These are phyloP conservation scores for Nephrotoma guestfalica DNA, from an alignment of 2,888 invertebrate species.

Conservation along the genomic window DNA sequence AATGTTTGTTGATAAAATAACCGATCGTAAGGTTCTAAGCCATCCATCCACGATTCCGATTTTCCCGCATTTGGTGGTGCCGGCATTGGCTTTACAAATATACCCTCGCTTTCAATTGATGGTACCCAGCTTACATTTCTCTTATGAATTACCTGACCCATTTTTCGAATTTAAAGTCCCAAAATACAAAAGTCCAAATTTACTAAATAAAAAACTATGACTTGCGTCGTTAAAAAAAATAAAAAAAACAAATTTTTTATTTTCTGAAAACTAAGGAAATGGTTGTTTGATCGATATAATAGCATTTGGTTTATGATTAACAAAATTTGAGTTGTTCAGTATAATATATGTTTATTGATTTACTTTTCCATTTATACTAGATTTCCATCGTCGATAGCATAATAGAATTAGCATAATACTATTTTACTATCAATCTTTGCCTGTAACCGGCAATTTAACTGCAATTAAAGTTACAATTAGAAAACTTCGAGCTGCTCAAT, in stretches of 20 bases:
- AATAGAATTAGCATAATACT: too few species aligned
- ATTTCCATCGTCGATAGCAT: too few species aligned
- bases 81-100: conserved; percentile 29
- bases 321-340: neutral
- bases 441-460: too few species aligned
- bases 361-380: neutral
- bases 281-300: neutral
- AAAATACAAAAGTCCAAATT: neutral
- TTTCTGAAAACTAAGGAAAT: neutral
- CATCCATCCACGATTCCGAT: conserved; percentile 26
- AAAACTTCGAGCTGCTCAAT: conserved; percentile 56
- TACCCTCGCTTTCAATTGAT: conserved; percentile 33
- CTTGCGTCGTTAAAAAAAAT: neutral
- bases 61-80: conserved; percentile 13
- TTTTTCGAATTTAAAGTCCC: neutral
- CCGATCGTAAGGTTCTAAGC: conserved; percentile 31
- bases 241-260: neutral
- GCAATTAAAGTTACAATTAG: conserved; percentile 18
- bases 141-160: neutral
- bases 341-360: neutral
- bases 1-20: conserved; percentile 39
- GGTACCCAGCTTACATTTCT: conserved; percentile 29
- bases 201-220: neutral
- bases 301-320: neutral
- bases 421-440: too few species aligned